These are phyloP conservation scores for Andrena praecox DNA, from an alignment of 2,888 invertebrate species.

Conservation along the genomic window DNA sequence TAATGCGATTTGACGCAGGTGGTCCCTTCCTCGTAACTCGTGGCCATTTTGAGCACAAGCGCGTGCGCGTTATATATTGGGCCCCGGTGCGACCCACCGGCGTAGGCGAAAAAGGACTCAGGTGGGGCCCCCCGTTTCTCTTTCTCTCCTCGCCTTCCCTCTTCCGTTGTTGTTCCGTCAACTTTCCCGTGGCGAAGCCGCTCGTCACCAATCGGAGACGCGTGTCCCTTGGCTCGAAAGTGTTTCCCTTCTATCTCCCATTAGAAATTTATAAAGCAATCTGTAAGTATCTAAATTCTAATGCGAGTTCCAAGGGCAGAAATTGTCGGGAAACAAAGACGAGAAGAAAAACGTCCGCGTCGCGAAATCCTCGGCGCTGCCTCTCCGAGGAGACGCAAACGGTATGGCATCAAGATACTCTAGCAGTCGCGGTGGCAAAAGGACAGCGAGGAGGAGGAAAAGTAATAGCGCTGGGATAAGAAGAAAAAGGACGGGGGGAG, in stretches of 20 bases:
- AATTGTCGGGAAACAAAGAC: not conserved
- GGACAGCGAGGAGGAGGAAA: conserved; percentile 32
- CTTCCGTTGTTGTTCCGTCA: conserved; percentile 1
- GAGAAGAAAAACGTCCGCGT: not conserved
- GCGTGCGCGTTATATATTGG: conserved; percentile 62
- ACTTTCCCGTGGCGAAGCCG: conserved; percentile 4
- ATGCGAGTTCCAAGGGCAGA: no score
- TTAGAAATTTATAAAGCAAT: no score
- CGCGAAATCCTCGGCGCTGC: not conserved
- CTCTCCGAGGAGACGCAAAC: conserved; percentile 14
- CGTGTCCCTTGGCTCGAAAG: not conserved
- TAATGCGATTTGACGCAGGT: conserved; percentile 77
- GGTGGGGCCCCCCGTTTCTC: not conserved
- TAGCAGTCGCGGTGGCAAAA: conserved; percentile 35
- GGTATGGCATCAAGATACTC: conserved; percentile 40
- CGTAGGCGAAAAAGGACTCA: conserved; percentile 53
- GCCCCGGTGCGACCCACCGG: conserved; percentile 29
- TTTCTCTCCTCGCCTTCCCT: not conserved
- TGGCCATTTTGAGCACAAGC: conserved; percentile 59
- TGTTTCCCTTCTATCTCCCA: not conserved
- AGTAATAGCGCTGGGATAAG: conserved; percentile 44
- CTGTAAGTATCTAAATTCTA: no score
- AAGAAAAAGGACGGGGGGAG: conserved; percentile 24
- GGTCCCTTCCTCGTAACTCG: conserved; percentile 72
- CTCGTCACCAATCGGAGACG: not conserved